A percentile compares a stretch with the other conserved stretches of the same genome.
Conservation (phyloP, 2,797 vertebrate genomes). For the Nannoperca obscura region DNA sequence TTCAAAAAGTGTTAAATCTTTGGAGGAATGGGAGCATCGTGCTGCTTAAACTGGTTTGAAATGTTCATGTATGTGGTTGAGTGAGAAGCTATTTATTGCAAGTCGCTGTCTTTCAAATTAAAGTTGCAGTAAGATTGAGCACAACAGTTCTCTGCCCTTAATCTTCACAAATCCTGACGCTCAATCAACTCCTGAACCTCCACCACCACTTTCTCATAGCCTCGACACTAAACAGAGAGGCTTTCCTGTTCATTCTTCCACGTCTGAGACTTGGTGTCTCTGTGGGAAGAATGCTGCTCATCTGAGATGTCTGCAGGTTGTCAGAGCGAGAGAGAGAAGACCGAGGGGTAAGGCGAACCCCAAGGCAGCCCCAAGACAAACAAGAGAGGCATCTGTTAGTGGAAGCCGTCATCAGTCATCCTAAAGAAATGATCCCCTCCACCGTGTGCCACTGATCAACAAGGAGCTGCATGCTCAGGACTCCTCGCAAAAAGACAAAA, state of each 20-base stretch:
- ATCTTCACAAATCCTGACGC: constrained; percentile 19
- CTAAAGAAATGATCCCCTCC: constrained; percentile 93
- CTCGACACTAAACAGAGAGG: constrained; percentile 36
- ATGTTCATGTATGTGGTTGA: neutral
- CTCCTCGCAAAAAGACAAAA: constrained; percentile 87
- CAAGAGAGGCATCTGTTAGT: constrained; percentile 92
- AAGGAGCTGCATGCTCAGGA: constrained; percentile 63
- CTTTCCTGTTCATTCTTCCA: constrained; percentile 58
- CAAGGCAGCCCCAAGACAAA: constrained; percentile 89
- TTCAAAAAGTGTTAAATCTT: neutral
- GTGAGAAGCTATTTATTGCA: neutral
- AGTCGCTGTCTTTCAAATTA: neutral
- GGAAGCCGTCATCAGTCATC: constrained; percentile 92
- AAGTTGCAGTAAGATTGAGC: neutral
- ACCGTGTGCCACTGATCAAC: constrained; percentile 86
- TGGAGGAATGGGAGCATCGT: neutral
- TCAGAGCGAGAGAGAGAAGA: constrained; percentile 85
- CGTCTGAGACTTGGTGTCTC: constrained; percentile 85
- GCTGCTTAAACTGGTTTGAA: neutral
- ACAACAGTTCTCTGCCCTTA: neutral
- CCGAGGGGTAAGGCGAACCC: constrained; percentile 85
- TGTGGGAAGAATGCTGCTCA: constrained; percentile 92
- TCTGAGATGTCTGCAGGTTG: constrained; percentile 97
- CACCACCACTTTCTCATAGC: constrained; percentile 27
- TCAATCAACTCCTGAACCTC: constrained; percentile 1